These are phyloP conservation scores for Plectus sambesii DNA, from an alignment of 1,140 invertebrate species.

Conservation along the genomic window DNA sequence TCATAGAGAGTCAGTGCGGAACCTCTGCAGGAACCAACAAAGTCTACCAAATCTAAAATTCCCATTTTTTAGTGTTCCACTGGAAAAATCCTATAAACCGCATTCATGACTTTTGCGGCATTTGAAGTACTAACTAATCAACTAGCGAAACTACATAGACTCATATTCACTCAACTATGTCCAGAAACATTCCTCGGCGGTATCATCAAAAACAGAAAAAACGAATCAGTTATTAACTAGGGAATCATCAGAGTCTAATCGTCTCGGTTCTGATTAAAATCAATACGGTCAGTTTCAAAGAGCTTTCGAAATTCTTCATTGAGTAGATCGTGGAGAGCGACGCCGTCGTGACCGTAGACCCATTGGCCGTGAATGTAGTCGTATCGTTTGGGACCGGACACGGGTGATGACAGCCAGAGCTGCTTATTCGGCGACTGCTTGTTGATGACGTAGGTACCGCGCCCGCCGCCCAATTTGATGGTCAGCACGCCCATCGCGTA, in stretches of 20 bases:
- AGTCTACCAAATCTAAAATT: too few species aligned
- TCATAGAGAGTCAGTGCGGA: too few species aligned
- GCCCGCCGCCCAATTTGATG: conserved; percentile 36
- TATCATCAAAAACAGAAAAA: too few species aligned
- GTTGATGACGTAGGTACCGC: conserved; percentile 51
- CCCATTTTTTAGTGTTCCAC: too few species aligned
- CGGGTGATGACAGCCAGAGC: conserved; percentile 50
- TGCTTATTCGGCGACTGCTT: conserved; percentile 50
- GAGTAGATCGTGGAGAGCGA: conserved; percentile 65
- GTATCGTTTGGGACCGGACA: conserved; percentile 51
- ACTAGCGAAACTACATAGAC: too few species aligned
- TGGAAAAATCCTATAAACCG: too few species aligned
- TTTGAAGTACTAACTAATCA: not conserved
- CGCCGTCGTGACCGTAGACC: conserved; percentile 79
- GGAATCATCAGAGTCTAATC: too few species aligned
- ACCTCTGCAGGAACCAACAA: too few species aligned
- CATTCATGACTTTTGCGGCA: not conserved
- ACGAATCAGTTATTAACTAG: too few species aligned
- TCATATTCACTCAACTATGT: too few species aligned
- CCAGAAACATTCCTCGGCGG: too few species aligned
- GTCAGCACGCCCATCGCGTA: conserved; percentile 49
- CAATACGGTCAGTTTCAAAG: conserved; percentile 43
- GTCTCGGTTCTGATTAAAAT: conserved; percentile 23
- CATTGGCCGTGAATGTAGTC: conserved; percentile 64
- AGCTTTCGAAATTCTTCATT: conserved; percentile 66